A percentile compares a stretch with the other conserved stretches of the same genome.
phyloP scores from a whole-genome alignment of 2,113 vertebrate species.

The Thalassarche chlororhynchos region DNA sequence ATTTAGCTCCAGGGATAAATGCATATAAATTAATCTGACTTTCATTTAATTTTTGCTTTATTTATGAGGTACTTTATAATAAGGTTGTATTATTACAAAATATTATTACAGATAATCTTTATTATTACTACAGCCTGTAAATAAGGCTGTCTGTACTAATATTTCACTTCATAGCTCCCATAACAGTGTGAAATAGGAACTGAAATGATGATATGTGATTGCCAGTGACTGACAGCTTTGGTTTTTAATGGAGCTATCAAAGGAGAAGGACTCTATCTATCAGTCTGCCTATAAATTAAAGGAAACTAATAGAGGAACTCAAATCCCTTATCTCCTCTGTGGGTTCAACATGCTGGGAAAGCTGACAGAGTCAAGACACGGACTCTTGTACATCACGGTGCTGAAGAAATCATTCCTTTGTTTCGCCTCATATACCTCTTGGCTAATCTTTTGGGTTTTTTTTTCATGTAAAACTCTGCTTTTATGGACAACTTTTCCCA shows the following conservation, averaged over 20 bases:
- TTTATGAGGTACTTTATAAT: conserved; percentile 12
- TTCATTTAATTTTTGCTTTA: not conserved
- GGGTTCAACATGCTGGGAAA: not conserved
- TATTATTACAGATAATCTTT: not conserved
- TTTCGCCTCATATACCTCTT: not conserved
- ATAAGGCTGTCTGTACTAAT: not conserved
- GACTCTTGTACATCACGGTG: not conserved
- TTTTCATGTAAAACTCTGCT: not conserved
- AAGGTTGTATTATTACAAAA: not conserved
- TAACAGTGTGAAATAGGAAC: not conserved
- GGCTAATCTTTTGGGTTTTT: not conserved
- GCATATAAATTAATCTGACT: not conserved
- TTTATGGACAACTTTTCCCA: not conserved
- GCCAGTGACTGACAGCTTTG: not conserved
- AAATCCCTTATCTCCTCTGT: not conserved
- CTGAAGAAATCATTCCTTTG: not conserved
- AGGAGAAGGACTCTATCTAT: not conserved
- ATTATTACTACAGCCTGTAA: not conserved
- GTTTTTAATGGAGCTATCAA: not conserved
- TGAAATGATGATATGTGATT: not conserved
- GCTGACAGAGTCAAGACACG: not conserved
- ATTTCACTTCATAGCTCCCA: not conserved
- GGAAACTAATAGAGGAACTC: not conserved
- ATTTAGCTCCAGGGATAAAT: not conserved
- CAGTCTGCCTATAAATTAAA: not conserved